Evolutionary conservation across 2,113 vertebrate genomes (phyloP).

Genomic region (Nannobrachium achirus): DNA sequence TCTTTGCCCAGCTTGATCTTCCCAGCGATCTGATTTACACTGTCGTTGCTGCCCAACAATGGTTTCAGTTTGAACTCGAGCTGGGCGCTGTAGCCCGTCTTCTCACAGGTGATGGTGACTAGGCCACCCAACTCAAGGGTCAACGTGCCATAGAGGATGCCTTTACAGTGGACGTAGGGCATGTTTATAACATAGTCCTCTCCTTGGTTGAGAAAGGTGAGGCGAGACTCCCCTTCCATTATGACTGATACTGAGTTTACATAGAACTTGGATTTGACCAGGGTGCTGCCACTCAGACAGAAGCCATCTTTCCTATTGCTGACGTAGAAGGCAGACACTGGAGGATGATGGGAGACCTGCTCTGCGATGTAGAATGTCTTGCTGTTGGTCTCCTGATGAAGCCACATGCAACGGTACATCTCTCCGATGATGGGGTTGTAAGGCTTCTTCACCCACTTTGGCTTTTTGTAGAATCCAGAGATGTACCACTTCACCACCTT

Average conservation of each 20-base stretch:
- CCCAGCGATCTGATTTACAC: slow-evolving; percentile 93
- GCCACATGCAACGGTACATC: slow-evolving; percentile 96
- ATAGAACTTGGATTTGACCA: slow-evolving; percentile 99
- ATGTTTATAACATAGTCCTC: slow-evolving; percentile 98
- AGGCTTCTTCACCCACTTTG: slow-evolving; percentile 98
- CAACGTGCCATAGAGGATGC: slow-evolving; percentile 98
- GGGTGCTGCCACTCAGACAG: slow-evolving; percentile 97
- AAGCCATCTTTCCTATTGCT: slow-evolving; percentile 99
- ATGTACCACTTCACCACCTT: slow-evolving; percentile 99
- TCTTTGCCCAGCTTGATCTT: slow-evolving; percentile 98
- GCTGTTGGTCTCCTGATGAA: slow-evolving; percentile 94
- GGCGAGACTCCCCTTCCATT: slow-evolving; percentile 93
- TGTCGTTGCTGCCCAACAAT: slow-evolving; percentile 95
- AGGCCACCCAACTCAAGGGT: slow-evolving; percentile 95
- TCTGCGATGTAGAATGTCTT: slow-evolving; percentile 98
- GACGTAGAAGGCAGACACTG: slow-evolving; percentile 96
- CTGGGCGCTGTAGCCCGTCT: slow-evolving; percentile 95
- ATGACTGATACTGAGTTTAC: slow-evolving; percentile 97
- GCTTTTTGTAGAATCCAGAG: slow-evolving; percentile 99
- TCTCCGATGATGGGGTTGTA: slow-evolving; percentile 99
- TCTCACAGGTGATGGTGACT: slow-evolving; percentile 93
- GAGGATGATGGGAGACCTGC: slow-evolving; percentile 98
- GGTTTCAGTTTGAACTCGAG: slow-evolving; percentile 99
- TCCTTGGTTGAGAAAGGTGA: slow-evolving; percentile 94
- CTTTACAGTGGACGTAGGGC: slow-evolving; percentile 99